Conservation (phyloP, 2,797 vertebrate species). For the Parauchenoglanis punctatus region DNA sequence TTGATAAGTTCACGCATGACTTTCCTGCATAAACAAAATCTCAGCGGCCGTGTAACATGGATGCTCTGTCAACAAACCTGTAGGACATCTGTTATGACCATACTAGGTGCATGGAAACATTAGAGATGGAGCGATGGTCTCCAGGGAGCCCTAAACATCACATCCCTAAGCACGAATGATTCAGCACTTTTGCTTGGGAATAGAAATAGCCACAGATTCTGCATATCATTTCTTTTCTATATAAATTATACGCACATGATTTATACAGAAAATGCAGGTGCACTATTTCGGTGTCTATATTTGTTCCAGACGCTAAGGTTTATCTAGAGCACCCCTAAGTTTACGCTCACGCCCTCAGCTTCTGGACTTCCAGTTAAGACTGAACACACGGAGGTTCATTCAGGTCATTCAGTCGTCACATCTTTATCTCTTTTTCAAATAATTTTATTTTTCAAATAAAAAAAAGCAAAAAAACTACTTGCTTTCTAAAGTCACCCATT, state of each 20-base stretch:
- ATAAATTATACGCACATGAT: neutral
- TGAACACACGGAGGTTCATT: neutral
- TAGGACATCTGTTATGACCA: neutral
- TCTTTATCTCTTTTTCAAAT: neutral
- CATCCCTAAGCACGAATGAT: constrained; percentile 9
- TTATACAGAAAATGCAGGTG: neutral
- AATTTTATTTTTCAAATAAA: too few relatives aligned
- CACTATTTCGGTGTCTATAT: too few relatives aligned
- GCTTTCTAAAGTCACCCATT: neutral
- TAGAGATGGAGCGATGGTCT: neutral
- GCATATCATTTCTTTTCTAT: neutral
- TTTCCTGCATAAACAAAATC: neutral
- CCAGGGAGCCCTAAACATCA: neutral
- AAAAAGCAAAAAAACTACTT: neutral
- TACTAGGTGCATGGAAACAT: neutral
- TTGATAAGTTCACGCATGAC: neutral
- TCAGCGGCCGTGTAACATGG: neutral
- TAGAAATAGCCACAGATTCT: constrained; percentile 12
- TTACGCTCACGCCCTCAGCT: neutral
- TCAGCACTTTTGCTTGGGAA: constrained; percentile 14
- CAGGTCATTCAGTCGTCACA: neutral
- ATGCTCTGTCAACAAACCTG: neutral
- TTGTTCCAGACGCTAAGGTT: neutral
- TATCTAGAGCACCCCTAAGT: neutral
- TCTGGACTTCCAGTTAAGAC: neutral